phyloP scores from a whole-genome alignment of 2,888 invertebrate genomes.

The Hydrotaea cyrtoneurina region DNA sequence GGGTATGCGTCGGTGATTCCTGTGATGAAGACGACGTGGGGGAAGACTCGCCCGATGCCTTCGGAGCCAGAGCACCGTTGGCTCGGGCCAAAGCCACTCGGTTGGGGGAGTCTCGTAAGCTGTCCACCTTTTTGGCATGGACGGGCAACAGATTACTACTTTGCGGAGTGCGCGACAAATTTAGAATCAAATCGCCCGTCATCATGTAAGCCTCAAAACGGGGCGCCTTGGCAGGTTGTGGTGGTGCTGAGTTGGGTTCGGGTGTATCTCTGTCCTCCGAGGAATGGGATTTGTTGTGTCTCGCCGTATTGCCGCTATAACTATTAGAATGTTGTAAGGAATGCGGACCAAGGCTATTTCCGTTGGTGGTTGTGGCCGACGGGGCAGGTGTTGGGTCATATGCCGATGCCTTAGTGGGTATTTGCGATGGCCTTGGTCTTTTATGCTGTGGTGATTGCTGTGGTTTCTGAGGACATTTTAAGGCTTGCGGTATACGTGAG shows the following conservation, averaged over 20 bases:
- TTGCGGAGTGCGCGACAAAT: slow-evolving; percentile 91
- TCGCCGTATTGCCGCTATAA: slow-evolving; percentile 73
- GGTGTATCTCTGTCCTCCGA: slow-evolving; percentile 70
- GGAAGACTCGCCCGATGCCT: slow-evolving; percentile 81
- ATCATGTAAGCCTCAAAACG: slow-evolving; percentile 97
- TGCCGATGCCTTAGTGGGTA: slow-evolving; percentile 76
- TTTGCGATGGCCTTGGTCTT: slow-evolving; percentile 79
- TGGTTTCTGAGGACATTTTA: slow-evolving; percentile 77
- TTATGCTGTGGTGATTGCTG: slow-evolving; percentile 80
- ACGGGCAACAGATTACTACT: slow-evolving; percentile 84
- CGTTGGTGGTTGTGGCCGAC: slow-evolving; percentile 66
- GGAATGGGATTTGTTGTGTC: slow-evolving; percentile 60
- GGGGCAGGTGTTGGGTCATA: slow-evolving; percentile 68
- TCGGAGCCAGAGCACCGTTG: slow-evolving; percentile 80
- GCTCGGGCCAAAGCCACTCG: slow-evolving; percentile 74
- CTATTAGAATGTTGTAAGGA: slow-evolving; percentile 74
- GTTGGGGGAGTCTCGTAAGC: slow-evolving; percentile 80
- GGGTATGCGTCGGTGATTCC: slow-evolving; percentile 78
- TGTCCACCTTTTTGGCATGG: slow-evolving; percentile 81
- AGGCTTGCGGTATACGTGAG: slow-evolving; percentile 83
- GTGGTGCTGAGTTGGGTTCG: slow-evolving; percentile 78
- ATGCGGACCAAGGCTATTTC: slow-evolving; percentile 54
- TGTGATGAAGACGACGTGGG: slow-evolving; percentile 81
- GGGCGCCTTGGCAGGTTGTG: slow-evolving; percentile 78
- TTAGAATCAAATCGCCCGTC: slow-evolving; percentile 98